Base-by-base conservation (phyloP, 2,113 vertebrate species). In the Hippolais icterina region DNA sequence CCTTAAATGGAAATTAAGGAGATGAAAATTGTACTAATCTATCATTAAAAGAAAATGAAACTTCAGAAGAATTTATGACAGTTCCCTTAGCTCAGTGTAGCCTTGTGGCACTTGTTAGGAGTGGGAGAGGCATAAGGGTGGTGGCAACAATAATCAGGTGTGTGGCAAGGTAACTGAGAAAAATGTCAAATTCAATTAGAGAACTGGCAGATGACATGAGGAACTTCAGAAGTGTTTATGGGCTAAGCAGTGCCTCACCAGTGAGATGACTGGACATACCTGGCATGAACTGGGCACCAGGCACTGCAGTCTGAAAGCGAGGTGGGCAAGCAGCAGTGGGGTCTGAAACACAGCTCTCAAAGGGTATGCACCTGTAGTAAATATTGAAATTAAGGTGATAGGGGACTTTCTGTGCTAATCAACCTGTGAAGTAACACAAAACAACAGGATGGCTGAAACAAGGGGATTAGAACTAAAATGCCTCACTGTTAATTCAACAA, bases 31-130 rank as follows among this genome's bases (percentile, higher is more conserved):
- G 91, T 83, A 80, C 94, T 96, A 97, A 97, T 97, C 92, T 97
- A 91, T 97, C 93, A 97, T 98, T 97, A 97, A 93, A 97, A 97
- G 97, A 93, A 97, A 95, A 96, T 97, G 96, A 98, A 98, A 96
- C 96, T 97, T 93, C 88, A 96, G 94, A 94, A 95, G 89, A 95
- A 96, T 97, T 97, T 95, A 94, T 97, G 96, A 79, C 94, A 97
- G 78, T 76, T 96, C 85, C 90, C 47, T 37, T 91, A 83, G 92
- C 89, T 96, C 91, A 87, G 66, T 72, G 80, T 76, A 96, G 94
- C 93, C 79, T 87, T 92, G 93, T 94, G 56, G 50, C 65, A 46
- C 70, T 76, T 46, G n/a, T 65, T 92, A 65, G 1, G 6, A 72
- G 19, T 28, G 17, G 49, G 49, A 52, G 68, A 78, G 49, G 12